phyloP scores from a whole-genome alignment of 2,888 invertebrate species.

The Chymomyza caudatula region DNA sequence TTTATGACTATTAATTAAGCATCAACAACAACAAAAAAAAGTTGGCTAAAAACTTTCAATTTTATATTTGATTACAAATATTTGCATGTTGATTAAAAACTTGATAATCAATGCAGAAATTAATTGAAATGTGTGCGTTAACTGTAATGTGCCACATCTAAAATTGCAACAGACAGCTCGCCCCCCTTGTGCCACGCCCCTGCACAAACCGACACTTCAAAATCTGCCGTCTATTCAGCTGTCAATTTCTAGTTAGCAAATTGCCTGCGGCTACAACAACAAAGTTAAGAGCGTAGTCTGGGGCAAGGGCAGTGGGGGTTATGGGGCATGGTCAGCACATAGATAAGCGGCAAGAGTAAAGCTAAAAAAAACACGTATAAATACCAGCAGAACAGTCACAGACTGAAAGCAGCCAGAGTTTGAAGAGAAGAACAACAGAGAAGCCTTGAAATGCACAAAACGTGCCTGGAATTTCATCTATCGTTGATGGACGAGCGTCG shows the following conservation, averaged over 20 bases:
- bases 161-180: neutral
- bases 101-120: slow-evolving; percentile 7
- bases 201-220: slow-evolving; percentile 19
- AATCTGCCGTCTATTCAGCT: slow-evolving; percentile 46
- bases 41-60: slow-evolving; percentile 31
- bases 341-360: slow-evolving; percentile 25
- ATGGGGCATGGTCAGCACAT: slow-evolving; percentile 6
- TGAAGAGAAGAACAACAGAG: slow-evolving; percentile 18
- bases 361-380: slow-evolving; percentile 11
- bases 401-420: slow-evolving; percentile 8
- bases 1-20: slow-evolving; percentile 66
- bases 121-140: slow-evolving; percentile 6
- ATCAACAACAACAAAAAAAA: slow-evolving; percentile 23
- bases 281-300: slow-evolving; percentile 3
- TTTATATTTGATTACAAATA: slow-evolving; percentile 26
- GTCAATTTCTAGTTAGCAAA: slow-evolving; percentile 59
- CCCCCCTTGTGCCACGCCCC: neutral
- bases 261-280: slow-evolving; percentile 29
- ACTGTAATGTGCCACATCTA: neutral
- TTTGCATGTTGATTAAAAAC: slow-evolving; percentile 59
- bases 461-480: slow-evolving; percentile 56
- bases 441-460: slow-evolving; percentile 61
- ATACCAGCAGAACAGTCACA: slow-evolving; percentile 12
- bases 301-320: neutral
- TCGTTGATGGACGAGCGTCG: slow-evolving; percentile 20